A percentile compares a stretch with the other conserved stretches of the same genome.
Conservation (phyloP, 2,113 vertebrate genomes). For the Pluvianellus socialis region DNA sequence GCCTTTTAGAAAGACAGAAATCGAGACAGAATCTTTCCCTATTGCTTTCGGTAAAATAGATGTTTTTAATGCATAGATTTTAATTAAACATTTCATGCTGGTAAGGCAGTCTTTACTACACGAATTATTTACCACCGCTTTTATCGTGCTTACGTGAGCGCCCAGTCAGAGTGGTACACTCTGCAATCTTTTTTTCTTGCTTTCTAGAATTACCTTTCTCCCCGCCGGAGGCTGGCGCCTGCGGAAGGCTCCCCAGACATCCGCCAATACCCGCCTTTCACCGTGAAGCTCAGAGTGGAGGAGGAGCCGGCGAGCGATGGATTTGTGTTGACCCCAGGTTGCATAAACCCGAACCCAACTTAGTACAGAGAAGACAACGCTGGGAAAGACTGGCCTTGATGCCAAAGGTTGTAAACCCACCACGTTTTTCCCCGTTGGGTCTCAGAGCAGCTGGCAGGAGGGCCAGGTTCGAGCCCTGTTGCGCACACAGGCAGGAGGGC, state of each 20-base stretch:
- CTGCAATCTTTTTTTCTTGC: not conserved
- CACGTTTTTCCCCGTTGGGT: rapidly evolving
- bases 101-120: not conserved
- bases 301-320: not conserved
- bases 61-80: not conserved
- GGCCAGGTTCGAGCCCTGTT: no score
- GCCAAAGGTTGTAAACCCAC: not conserved
- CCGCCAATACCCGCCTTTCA: not conserved
- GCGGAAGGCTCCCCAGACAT: rapidly evolving
- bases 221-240: not conserved
- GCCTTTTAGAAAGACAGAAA: not conserved
- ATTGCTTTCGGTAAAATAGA: not conserved
- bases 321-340: not conserved
- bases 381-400: not conserved
- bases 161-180: not conserved
- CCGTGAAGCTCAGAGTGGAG: no score
- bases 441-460: no score
- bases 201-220: not conserved
- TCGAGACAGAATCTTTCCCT: not conserved
- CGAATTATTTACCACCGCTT: not conserved
- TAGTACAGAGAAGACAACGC: not conserved
- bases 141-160: not conserved
- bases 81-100: not conserved
- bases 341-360: not conserved
- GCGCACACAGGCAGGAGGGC: no score